Conservation (phyloP, 1,140 invertebrate genomes). For the Nephila pilipes region DNA sequence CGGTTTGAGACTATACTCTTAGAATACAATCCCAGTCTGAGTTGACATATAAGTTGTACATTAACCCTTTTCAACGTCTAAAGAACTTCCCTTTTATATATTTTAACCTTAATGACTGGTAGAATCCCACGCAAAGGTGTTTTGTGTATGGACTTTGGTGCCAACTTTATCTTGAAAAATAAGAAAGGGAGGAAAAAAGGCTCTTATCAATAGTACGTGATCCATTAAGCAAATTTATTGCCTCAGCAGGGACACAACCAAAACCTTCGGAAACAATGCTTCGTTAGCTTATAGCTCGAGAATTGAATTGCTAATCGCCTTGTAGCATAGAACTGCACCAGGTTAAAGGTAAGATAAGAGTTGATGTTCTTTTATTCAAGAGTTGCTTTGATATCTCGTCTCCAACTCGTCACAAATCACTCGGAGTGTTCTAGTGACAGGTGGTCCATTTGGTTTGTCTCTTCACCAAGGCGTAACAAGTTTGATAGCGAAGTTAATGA, state of each 20-base stretch:
- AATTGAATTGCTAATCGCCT: slow-evolving; percentile 65
- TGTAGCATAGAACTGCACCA: slow-evolving; percentile 18
- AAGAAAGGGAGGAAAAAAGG: background rate
- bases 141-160: background rate
- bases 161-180: slow-evolving; percentile 22
- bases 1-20: too few species aligned
- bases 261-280: slow-evolving; percentile 62
- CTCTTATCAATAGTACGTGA: slow-evolving; percentile 63
- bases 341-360: slow-evolving; percentile 36
- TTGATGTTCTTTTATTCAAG: slow-evolving; percentile 40
- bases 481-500: slow-evolving; percentile 46
- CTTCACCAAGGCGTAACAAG: slow-evolving; percentile 54
- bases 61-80: background rate
- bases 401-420: slow-evolving; percentile 58
- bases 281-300: slow-evolving; percentile 65
- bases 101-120: background rate
- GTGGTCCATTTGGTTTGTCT: slow-evolving; percentile 65
- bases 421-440: slow-evolving; percentile 58
- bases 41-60: background rate
- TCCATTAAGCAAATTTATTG: slow-evolving; percentile 66
- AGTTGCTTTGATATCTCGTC: slow-evolving; percentile 44
- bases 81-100: slow-evolving; percentile 2
- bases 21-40: too few species aligned
- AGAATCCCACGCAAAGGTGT: slow-evolving; percentile 15
- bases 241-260: background rate